These are phyloP conservation scores for Cyrtodaria siliqua DNA, from an alignment of 2,888 invertebrate genomes.

Conservation along the genomic window DNA sequence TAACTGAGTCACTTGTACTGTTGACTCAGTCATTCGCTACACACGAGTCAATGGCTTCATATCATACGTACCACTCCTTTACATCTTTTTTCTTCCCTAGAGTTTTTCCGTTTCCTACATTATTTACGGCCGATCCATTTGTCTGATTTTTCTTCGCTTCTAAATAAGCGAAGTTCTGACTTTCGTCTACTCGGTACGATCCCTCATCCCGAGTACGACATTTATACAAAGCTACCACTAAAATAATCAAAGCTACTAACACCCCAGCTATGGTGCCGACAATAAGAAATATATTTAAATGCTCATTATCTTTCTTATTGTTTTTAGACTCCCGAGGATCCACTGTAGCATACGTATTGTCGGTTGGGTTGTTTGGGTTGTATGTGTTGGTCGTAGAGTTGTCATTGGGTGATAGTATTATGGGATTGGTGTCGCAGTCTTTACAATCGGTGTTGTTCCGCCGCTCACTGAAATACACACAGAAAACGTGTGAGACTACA, in stretches of 20 bases:
- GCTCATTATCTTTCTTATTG: constrained; percentile 45
- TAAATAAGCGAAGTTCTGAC: constrained; percentile 88
- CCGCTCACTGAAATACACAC: too few relatives aligned
- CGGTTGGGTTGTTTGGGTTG: too few relatives aligned
- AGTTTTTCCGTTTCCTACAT: constrained; percentile 71
- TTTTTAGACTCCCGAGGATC: too few relatives aligned
- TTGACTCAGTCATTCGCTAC: constrained; percentile 25
- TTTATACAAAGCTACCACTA: constrained; percentile 90
- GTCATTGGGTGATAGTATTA: too few relatives aligned
- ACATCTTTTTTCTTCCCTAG: constrained; percentile 82
- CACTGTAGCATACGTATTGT: too few relatives aligned
- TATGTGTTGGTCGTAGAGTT: too few relatives aligned
- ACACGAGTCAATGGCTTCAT: constrained; percentile 54
- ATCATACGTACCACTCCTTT: constrained; percentile 84
- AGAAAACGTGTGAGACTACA: too few relatives aligned
- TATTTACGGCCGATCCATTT: constrained; percentile 76
- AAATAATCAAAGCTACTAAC: constrained; percentile 93
- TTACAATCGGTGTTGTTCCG: too few relatives aligned
- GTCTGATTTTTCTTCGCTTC: constrained; percentile 80
- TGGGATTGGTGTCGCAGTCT: too few relatives aligned
- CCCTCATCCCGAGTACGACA: constrained; percentile 90
- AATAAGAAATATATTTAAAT: constrained; percentile 87
- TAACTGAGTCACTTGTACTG: too few relatives aligned
- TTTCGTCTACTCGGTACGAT: constrained; percentile 97
- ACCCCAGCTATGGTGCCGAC: constrained; percentile 96